Conservation (phyloP, 2,888 invertebrate species). For the Protodeltote pygarga region DNA sequence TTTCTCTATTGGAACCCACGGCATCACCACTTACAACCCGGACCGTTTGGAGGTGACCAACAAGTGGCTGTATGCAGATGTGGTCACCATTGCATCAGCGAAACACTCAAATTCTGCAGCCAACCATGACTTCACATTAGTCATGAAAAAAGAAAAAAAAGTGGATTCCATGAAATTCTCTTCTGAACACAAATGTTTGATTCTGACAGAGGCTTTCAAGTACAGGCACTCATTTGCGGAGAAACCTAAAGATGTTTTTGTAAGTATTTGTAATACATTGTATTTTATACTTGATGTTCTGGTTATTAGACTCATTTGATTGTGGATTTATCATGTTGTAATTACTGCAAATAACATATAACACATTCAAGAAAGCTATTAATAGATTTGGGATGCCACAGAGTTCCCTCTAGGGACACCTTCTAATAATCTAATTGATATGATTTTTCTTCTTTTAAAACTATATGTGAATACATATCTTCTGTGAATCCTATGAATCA, state of each 20-base stretch:
- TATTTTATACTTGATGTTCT: too few relatives aligned
- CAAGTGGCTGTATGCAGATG: constrained; percentile 95
- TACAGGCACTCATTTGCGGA: constrained; percentile 93
- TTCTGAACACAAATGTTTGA: constrained; percentile 96
- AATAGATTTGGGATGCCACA: too few relatives aligned
- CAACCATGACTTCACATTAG: constrained; percentile 92
- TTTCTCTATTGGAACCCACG: constrained; percentile 97
- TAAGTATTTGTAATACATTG: too few relatives aligned
- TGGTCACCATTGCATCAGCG: constrained; percentile 90
- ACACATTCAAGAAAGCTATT: too few relatives aligned
- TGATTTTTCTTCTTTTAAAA: too few relatives aligned
- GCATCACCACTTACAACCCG: constrained; percentile 98
- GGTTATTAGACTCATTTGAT: too few relatives aligned
- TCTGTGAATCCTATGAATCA: too few relatives aligned
- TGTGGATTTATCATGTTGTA: too few relatives aligned
- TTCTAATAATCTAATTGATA: too few relatives aligned
- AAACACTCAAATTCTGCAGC: constrained; percentile 85
- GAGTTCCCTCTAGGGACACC: too few relatives aligned
- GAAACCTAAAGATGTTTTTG: constrained; percentile 92
- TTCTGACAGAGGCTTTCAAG: constrained; percentile 96
- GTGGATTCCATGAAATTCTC: constrained; percentile 98
- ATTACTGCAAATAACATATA: too few relatives aligned
- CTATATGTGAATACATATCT: too few relatives aligned
- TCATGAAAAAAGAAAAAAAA: constrained; percentile 96
- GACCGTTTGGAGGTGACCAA: constrained; percentile 91